Conservation (phyloP, 2,113 vertebrate genomes). For the Brevimyrus niger region DNA sequence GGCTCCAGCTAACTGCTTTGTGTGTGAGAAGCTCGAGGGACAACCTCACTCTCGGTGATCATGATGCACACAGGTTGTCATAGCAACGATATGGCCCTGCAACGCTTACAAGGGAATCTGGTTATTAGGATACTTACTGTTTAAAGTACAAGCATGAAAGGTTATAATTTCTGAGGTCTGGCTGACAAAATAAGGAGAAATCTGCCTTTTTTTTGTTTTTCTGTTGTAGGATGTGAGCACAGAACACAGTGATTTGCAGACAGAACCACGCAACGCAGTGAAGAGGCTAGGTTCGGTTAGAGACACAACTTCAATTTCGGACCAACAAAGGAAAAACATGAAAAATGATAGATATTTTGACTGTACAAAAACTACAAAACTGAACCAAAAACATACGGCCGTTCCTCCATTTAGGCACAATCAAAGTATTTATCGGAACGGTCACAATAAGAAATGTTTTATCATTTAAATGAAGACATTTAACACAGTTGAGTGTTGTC, state of each 20-base stretch:
- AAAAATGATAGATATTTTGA: background rate
- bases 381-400: background rate
- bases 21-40: background rate
- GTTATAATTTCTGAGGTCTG: background rate
- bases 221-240: background rate
- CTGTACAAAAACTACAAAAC: background rate
- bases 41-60: background rate
- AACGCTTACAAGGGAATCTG: background rate
- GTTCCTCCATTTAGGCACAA: background rate
- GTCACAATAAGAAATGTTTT: background rate
- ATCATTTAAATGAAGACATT: background rate
- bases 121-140: background rate
- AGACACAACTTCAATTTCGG: background rate
- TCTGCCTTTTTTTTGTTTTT: background rate
- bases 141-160: background rate
- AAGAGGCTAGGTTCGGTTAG: background rate
- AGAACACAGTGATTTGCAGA: background rate
- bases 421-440: background rate
- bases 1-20: background rate
- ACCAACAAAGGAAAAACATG: background rate
- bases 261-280: background rate
- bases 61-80: background rate
- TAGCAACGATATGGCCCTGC: background rate
- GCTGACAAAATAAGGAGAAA: background rate
- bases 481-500: background rate